These are phyloP conservation scores for Aleiodes leptofemur DNA, from an alignment of 2,888 invertebrate species.

Conservation along the genomic window DNA sequence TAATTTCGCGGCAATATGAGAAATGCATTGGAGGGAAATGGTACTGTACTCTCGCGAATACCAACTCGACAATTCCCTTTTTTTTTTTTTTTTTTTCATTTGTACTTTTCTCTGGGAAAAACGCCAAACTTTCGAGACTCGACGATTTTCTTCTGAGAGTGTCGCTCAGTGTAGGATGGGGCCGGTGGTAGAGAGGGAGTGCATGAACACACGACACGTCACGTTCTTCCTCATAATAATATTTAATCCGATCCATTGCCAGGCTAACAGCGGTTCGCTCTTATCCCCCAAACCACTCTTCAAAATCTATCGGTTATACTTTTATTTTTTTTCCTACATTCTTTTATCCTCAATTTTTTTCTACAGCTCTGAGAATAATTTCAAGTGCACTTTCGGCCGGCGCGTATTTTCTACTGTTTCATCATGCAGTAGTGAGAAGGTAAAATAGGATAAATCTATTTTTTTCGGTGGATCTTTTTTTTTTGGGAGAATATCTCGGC, in stretches of 20 bases:
- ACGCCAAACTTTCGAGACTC: constrained; percentile 67
- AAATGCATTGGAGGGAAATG: constrained; percentile 58
- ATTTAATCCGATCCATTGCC: constrained; percentile 74
- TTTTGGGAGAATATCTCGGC: too few relatives aligned
- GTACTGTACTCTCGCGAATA: constrained; percentile 41
- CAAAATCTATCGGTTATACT: constrained; percentile 62
- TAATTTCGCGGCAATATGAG: constrained; percentile 66
- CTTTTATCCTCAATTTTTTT: too few relatives aligned
- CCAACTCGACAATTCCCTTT: constrained; percentile 38
- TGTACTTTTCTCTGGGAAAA: constrained; percentile 53
- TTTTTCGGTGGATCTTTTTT: too few relatives aligned
- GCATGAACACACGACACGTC: constrained; percentile 64
- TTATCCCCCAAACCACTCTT: constrained; percentile 64
- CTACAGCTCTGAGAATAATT: too few relatives aligned
- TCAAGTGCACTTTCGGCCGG: too few relatives aligned
- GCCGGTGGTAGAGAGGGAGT: constrained; percentile 16
- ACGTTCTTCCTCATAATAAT: constrained; percentile 73
- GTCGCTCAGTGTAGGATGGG: constrained; percentile 45
- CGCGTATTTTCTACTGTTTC: too few relatives aligned
- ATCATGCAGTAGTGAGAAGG: too few relatives aligned
- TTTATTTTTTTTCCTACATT: constrained; percentile 55
- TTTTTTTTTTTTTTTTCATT: constrained; percentile 22
- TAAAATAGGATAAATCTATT: too few relatives aligned
- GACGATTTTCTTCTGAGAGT: constrained; percentile 56
- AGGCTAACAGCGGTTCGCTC: constrained; percentile 72